Evolutionary conservation across 2,888 invertebrate genomes (phyloP), one percentile per base, ranked within the genome.

Genomic region (Drosophila infuscata): DNA sequence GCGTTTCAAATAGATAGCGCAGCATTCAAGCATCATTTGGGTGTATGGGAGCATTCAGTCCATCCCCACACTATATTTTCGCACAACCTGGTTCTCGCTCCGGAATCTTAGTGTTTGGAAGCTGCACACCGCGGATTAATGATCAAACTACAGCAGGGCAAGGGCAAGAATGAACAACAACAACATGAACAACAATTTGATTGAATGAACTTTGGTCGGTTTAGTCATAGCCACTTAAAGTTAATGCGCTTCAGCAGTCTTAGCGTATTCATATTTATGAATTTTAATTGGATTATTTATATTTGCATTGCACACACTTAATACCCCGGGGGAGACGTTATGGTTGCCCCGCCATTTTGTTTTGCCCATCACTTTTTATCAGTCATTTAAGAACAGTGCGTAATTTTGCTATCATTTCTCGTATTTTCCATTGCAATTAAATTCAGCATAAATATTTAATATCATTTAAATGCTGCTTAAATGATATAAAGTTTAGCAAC

Each of bases 381-480:
- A 77, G 76, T 66, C 88, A 88, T 82, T 80, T 73, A 71, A 78
- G 64, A 65, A 72, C 65, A 72, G 73, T 70, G 79, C 76, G 70
- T 74, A 79, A 70, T 70, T 65, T 51, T 25, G 66, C 65, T 72
- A 68, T 82, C 72, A 70, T 63, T 75, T 54, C 60, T 73, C 61
- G 62, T 51, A 11, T 52, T 51, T 49, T 35, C 60, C 51, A 64
- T 74, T 66, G 52, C 74, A 38, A 67, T 67, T 74, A 61, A 74
- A 67, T 73, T 70, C 66, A 15, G 59, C 63, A 79, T 87, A 76
- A 87, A 87, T 84, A 73, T 82, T 79, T 76, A 61, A 87, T 79
- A 59, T 58, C 48, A 68, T 76, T 84, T 76, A 69, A 87, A 83
- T 87, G 79, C 74, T 78, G 58, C 46, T 78, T 83, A 83, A 83